Evolutionary conservation across 1,140 invertebrate species (phyloP).

Genomic region (Cheumatopsyche charites): DNA sequence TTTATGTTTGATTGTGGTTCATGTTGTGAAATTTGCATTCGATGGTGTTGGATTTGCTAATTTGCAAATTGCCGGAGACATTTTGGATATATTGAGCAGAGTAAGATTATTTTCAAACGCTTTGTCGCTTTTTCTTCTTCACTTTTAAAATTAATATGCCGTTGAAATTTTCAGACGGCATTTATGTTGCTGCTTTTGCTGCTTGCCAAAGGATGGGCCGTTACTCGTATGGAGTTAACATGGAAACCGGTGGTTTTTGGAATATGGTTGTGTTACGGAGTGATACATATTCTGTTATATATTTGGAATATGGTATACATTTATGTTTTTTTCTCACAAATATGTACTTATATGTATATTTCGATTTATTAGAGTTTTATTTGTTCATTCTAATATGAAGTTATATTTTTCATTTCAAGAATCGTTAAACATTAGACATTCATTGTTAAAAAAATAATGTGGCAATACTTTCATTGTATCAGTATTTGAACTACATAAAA

Average conservation of each 20-base stretch:
- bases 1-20: conserved; percentile 84
- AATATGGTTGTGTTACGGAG: conserved; percentile 90
- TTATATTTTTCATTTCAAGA: too few species aligned
- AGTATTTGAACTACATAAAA: too few species aligned
- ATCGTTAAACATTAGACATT: too few species aligned
- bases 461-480: too few species aligned
- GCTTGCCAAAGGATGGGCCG: conserved; percentile 96
- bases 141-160: conserved; percentile 22
- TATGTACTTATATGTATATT: conserved; percentile 24
- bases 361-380: not conserved
- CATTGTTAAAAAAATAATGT: too few species aligned
- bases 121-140: conserved; percentile 4
- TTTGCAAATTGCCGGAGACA: conserved; percentile 84
- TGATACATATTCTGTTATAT: conserved; percentile 90
- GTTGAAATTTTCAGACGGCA: conserved; percentile 72
- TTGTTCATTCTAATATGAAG: not conserved
- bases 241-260: conserved; percentile 86
- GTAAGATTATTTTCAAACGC: conserved; percentile 60
- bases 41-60: conserved; percentile 86
- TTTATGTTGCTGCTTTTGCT: conserved; percentile 94
- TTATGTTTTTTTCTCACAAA: not conserved
- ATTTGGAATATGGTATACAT: conserved; percentile 92
- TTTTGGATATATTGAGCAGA: conserved; percentile 88
- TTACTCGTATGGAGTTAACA: conserved; percentile 85
- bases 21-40: conserved; percentile 86